Base-by-base conservation (phyloP, 2,797 vertebrate genomes). In the Glyptemys insculpta region DNA sequence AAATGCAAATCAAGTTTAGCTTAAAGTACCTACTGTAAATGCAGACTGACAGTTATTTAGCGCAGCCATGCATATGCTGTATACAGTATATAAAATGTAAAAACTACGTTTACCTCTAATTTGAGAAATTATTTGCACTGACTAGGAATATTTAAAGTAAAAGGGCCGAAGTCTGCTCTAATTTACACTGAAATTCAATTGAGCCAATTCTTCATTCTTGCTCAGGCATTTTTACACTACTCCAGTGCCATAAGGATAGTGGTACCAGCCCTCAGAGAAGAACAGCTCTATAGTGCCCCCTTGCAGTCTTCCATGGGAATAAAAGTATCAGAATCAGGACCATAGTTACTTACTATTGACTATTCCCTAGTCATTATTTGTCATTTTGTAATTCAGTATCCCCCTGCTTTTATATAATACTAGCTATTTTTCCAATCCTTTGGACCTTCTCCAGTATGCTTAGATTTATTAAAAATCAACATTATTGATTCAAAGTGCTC, bases 1-100 rank as follows among this genome's bases (percentile, higher is more conserved):
- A 96, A 97, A 95, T 85, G 96, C 86, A 97, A 96, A 97, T 96
- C 78, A 83, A 82, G 41, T n/a, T 34, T 89, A 91, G 89, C 78
- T 92, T 85, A 91, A 54, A 96, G 62, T 92, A 91, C 86, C 68
- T 96, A 86, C 2, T 83, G 41, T 79, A 95, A 91, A 94, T 82
- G 95, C 65, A 79, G 74, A 56, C 56, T 57, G 86, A 41, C 7
- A 0, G 49, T 80, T 94, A 74, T 88, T 95, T 80, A 29, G 92
- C 50, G 96, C 86, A 84, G 92, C 44, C 44, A 93, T 82, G 81
- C 83, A 78, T 68, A 85, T 86, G 94, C 59, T 88, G 47, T n/a
- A 65, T 76, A 68, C 14, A 27, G 1, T 94, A 34, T 90, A 81
- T 83, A 96, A 84, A 87, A 94, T 81, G 59, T 81, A 96, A 95